Percentiles rank a stretch among this genome's conserved stretches.
phyloP scores from a whole-genome alignment of 2,888 invertebrate species.

The Cryptocheilus praepositus region DNA sequence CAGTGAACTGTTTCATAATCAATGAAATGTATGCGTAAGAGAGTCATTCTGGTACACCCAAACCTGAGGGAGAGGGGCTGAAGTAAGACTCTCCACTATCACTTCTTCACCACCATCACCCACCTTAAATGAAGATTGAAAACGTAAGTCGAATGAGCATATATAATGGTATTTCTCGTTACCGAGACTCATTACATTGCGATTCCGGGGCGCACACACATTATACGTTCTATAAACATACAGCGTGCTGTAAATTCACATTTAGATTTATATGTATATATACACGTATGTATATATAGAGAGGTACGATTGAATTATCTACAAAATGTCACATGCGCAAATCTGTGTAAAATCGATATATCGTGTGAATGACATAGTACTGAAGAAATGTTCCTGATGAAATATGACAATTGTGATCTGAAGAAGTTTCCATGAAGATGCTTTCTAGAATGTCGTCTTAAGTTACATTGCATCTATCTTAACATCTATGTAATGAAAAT shows the following conservation, averaged over 20 bases:
- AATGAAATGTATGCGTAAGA: slow-evolving; percentile 47
- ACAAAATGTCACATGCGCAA: slow-evolving; percentile 12
- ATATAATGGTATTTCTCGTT: slow-evolving; percentile 17
- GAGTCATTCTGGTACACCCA: slow-evolving; percentile 58
- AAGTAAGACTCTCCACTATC: slow-evolving; percentile 66
- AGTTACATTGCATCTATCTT: too few relatives aligned
- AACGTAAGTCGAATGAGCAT: slow-evolving; percentile 34
- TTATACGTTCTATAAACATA: slow-evolving; percentile 22
- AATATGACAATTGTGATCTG: too few relatives aligned
- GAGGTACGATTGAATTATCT: background rate
- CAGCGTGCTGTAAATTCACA: slow-evolving; percentile 25
- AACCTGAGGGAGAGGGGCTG: slow-evolving; percentile 64
- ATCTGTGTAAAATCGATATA: too few relatives aligned
- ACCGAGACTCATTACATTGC: slow-evolving; percentile 17
- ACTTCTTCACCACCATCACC: slow-evolving; percentile 66
- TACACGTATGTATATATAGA: background rate
- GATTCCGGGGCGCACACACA: slow-evolving; percentile 23
- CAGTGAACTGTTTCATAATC: slow-evolving; percentile 41
- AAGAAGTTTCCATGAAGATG: too few relatives aligned
- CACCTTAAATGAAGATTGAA: slow-evolving; percentile 63
- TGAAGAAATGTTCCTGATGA: too few relatives aligned
- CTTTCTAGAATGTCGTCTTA: too few relatives aligned
- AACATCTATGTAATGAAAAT: too few relatives aligned
- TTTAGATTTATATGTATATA: too few relatives aligned
- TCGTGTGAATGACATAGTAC: too few relatives aligned